Base-by-base conservation (phyloP, 2,113 vertebrate species). In the Stictonetta naevosa region DNA sequence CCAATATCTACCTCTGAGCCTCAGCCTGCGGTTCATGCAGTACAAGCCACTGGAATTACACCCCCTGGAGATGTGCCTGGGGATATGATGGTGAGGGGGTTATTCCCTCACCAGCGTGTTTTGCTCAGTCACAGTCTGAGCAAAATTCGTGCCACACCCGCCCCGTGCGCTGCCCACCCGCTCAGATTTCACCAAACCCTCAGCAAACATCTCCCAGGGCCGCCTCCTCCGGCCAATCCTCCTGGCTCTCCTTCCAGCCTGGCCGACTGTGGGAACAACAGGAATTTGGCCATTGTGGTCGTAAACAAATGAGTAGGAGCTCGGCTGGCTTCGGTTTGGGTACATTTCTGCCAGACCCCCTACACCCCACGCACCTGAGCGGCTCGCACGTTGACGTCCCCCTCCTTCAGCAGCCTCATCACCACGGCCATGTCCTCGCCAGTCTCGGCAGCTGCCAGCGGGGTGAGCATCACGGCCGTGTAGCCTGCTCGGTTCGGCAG, bases 381-480 rank as follows among this genome's bases (percentile, higher is more conserved):
- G 6, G 99, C 99, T 88, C 95, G 97, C 31, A 99, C 98, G 44
- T 99, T 99, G 95, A 99, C 98, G 19, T 99, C 98, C 40, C 99
- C 99, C 85, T 98, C 97, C 89, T 73, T 97, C 93, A 99, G 96
- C 90, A 99, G 98, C 92, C 98, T 98, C 95, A 98, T 98, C 21
- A 98, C 99, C 58, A 99, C 99, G 46, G 99, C 99, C 98, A 99
- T 98, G 96, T 99, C 99, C 93, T 99, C 99, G 0, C 96, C 94
- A 0, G 98, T 98, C 68, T 99, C 99, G 0, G 99, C 98, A 2
- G 98, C 97, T 0, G 99, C 99, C 96, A 99, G 96, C 1, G 99
- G 98, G 23, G 99, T 99, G 63, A 99, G 98, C 99, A 99, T 99
- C 96, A 99, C 98, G 0, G 99, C 98, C 1, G 99, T 99, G 75